Conservation (phyloP, 2,888 invertebrate genomes). For the Aplocera efformata region DNA sequence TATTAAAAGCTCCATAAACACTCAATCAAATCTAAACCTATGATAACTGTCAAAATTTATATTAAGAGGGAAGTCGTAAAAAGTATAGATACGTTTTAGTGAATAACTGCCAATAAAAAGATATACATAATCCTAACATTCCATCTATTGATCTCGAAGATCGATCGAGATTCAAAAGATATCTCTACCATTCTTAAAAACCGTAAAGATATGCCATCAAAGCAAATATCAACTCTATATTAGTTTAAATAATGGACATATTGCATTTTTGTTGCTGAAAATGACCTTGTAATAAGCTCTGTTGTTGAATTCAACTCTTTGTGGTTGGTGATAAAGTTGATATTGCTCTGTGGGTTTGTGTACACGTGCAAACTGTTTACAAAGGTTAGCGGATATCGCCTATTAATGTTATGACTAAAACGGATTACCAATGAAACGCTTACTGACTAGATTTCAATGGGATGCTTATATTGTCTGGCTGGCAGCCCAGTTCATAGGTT, state of each 20-base stretch:
- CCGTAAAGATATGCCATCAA: conserved; percentile 5
- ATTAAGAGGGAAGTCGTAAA: conserved; percentile 24
- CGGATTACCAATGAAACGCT: conserved; percentile 66
- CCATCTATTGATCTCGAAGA: conserved; percentile 60
- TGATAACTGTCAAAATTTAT: conserved; percentile 14
- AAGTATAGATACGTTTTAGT: conserved; percentile 14
- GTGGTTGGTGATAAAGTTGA: conserved; percentile 18
- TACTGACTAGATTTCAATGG: conserved; percentile 29
- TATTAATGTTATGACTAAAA: conserved; percentile 70
- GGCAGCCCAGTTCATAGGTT: too few species aligned
- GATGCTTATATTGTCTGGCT: conserved; percentile 20
- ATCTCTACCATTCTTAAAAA: conserved; percentile 18
- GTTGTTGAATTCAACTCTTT: conserved; percentile 20
- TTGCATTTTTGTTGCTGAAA: background rate
- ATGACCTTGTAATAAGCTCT: background rate
- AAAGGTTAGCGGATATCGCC: conserved; percentile 73
- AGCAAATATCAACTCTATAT: background rate
- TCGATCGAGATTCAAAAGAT: conserved; percentile 49
- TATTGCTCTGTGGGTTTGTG: conserved; percentile 21
- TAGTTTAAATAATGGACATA: background rate
- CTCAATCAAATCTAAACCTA: conserved; percentile 12
- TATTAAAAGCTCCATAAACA: conserved; percentile 2
- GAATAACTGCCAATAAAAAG: conserved; percentile 23
- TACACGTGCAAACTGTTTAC: conserved; percentile 63
- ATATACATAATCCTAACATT: conserved; percentile 48